Evolutionary conservation across 35 echinoderm and acorn worm species (phyloP).

Genomic region (Apostichopus japonicus): DNA sequence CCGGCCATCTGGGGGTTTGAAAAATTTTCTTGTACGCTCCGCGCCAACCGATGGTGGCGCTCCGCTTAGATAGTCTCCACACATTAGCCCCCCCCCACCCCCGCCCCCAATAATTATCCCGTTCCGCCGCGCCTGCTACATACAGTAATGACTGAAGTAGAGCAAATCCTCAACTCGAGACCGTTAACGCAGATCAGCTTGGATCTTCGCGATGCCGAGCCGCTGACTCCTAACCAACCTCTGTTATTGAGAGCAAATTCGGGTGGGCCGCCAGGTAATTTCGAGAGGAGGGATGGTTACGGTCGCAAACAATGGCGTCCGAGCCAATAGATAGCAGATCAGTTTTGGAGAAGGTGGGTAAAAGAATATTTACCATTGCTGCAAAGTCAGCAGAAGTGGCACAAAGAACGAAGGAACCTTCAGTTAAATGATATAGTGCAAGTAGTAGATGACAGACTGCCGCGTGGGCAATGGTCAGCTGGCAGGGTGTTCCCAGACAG

Average conservation of each 20-base stretch:
- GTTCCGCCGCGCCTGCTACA: no score
- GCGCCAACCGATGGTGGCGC: no score
- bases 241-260: conserved; percentile 12
- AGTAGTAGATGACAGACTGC: conserved; percentile 34
- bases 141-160: conserved; percentile 57
- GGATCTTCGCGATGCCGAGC: conserved; percentile 48
- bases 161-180: conserved; percentile 53
- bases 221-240: conserved; percentile 67
- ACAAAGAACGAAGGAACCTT: not conserved
- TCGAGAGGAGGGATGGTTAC: conserved; percentile 52
- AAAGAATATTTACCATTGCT: conserved; percentile 47
- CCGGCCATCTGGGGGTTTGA: no score
- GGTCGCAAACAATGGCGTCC: conserved; percentile 34
- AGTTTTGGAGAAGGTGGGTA: conserved; percentile 50
- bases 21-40: no score
- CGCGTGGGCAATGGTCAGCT: conserved; percentile 39
- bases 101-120: no score
- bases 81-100: no score
- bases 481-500: conserved; percentile 51
- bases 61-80: no score
- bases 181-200: conserved; percentile 51
- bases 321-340: conserved; percentile 37
- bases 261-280: conserved; percentile 43
- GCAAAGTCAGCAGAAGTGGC: conserved; percentile 54
- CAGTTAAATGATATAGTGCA: conserved; percentile 24